phyloP scores from a whole-genome alignment of 2,113 vertebrate genomes.

The Sus scrofa region T2T-Sscrofa CM000830.6:133145001-133145500 shows the following conservation, averaged over 20 bases:
- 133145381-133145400: background rate
- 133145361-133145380: background rate
- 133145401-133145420: background rate
- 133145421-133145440: background rate
- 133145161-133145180: too few relatives aligned
- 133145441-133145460: background rate
- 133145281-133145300: background rate
- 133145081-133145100: background rate
- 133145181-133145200: background rate
- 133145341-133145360: background rate
- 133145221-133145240: background rate
- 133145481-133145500: background rate
- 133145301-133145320: background rate
- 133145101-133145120: background rate
- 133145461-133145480: background rate
- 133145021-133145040: background rate
- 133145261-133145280: background rate
- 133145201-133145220: fast-evolving
- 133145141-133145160: background rate
- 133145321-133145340: background rate
- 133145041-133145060: background rate
- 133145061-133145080: background rate
- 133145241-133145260: background rate
- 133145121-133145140: background rate
- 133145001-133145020: background rate